Base-by-base conservation (phyloP, 2,797 vertebrate genomes). In the Rhinogobio ventralis region DNA sequence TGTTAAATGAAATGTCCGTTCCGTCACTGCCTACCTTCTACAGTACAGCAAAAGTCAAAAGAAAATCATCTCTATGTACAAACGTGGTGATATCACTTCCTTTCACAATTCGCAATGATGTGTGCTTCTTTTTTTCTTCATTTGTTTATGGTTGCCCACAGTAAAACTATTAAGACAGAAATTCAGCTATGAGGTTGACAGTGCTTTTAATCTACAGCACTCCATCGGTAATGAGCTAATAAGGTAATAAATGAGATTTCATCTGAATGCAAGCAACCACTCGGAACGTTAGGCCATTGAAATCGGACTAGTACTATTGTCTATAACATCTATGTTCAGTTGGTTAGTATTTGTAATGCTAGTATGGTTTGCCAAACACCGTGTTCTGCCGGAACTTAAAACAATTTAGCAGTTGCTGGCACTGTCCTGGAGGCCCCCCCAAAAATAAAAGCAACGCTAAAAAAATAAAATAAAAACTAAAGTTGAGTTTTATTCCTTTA, bases 371-470 rank as follows among this genome's bases (percentile, higher is more conserved):
- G 82, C 79, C 81, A 87, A 85, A 90, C 73, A 73, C 85, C 86
- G 68, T 53, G 45, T 79, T 88, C 82, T 69, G 85, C 77, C 51
- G 51, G 79, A 92, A 87, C 84, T 68, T 75, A 86, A 78, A 87
- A 67, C 78, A 77, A 85, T 85, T 60, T 87, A 88, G 92, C 90
- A 42, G 86, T 90, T 88, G 79, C 86, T 92, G 60, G 89, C 91
- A 85, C 93, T 91, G 91, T 92, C 92, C 91, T 93, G 85, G 92
- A 94, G 92, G 93, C 90, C 89, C 92, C 79, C 86, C 55, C 74
- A 85, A 92, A 93, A 93, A 90, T 88, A 11, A 90, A 93, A 85
- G 88, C 82, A 91, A 92, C 88, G 45, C 1, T 39, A 85, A 90
- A 91, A 90, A 91, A 92, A 93, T 83, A 66, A 57, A 81, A 82